These are phyloP conservation scores for Crocuta crocuta DNA, from an alignment of 2,113 vertebrate species.

Conservation along the genomic window DNA sequence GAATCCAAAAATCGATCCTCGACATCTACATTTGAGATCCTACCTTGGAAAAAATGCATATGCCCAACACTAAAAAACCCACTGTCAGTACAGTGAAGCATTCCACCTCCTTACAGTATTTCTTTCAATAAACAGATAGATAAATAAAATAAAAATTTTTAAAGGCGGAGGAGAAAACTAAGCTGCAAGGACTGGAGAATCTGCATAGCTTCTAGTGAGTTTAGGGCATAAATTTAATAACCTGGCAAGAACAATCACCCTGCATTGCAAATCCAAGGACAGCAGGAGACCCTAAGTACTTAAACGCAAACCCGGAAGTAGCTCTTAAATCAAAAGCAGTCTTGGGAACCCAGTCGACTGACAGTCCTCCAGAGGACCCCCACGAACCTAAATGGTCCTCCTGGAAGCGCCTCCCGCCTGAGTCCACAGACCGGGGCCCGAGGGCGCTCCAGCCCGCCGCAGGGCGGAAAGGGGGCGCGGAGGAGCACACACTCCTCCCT, in stretches of 20 bases:
- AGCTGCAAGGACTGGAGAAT: neutral
- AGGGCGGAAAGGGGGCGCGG: fast-evolving
- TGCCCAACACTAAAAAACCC: neutral
- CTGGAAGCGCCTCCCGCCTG: fast-evolving
- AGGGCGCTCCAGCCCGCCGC: too few species aligned
- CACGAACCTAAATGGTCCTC: fast-evolving
- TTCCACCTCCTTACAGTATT: neutral
- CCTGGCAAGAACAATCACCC: neutral
- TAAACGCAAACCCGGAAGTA: neutral
- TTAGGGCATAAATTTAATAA: neutral
- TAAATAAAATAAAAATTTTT: neutral
- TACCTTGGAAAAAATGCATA: neutral
- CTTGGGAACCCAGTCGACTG: fast-evolving
- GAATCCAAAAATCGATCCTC: neutral
- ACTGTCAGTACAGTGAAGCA: neutral
- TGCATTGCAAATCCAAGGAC: neutral
- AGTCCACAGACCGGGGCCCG: neutral
- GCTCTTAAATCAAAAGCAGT: neutral
- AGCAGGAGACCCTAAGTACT: fast-evolving
- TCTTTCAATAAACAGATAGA: neutral
- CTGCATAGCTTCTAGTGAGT: neutral
- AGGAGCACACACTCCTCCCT: neutral
- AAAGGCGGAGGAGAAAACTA: neutral
- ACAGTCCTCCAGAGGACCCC: neutral
- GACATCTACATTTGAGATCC: neutral